Evolutionary conservation across 2,797 vertebrate genomes (phyloP).

Genomic region (Sarcoramphus papa): DNA sequence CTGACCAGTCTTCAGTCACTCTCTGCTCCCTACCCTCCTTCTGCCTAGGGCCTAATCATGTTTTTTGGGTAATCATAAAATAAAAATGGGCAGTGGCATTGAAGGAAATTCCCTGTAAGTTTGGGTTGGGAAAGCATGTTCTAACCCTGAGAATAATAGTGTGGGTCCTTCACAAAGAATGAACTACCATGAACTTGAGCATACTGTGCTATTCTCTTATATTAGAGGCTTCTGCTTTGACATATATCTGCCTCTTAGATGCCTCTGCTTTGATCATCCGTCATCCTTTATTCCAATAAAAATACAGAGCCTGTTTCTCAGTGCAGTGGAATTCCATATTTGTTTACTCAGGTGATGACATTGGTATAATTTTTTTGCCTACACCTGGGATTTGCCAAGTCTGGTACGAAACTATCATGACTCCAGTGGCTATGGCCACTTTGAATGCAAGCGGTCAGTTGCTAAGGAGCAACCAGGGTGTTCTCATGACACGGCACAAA

Average conservation of each 20-base stretch:
- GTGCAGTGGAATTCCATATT: not conserved
- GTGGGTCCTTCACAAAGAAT: not conserved
- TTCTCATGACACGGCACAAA: not conserved
- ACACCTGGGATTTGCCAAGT: not conserved
- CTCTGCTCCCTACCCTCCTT: not conserved
- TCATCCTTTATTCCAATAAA: not conserved
- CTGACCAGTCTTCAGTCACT: not conserved
- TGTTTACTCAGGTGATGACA: not conserved
- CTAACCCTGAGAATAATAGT: not conserved
- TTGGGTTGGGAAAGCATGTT: not conserved
- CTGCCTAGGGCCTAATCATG: not conserved
- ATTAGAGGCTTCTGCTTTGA: not conserved
- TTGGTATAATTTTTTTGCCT: not conserved
- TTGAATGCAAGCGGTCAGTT: accelerated
- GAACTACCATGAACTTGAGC: not conserved
- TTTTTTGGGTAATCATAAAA: not conserved
- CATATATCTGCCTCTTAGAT: not conserved
- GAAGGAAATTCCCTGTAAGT: not conserved
- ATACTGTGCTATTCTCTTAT: not conserved
- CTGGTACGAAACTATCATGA: not conserved
- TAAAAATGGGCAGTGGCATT: not conserved
- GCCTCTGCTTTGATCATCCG: not conserved
- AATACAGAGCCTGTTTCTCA: not conserved
- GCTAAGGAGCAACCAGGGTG: not conserved
- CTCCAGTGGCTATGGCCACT: not conserved